Evolutionary conservation across 2,888 invertebrate species (phyloP).

Genomic region (Tetranychus piercei): DNA sequence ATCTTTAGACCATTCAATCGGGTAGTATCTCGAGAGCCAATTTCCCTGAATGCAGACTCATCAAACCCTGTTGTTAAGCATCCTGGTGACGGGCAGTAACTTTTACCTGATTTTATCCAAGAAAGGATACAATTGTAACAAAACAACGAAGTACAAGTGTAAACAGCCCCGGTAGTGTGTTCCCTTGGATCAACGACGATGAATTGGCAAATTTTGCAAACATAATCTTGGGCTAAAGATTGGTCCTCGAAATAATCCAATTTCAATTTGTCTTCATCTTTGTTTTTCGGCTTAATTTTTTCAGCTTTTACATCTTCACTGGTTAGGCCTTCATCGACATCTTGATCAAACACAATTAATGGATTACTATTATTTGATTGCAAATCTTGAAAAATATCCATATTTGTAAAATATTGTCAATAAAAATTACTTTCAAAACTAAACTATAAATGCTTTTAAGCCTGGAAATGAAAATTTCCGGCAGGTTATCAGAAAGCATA

Average conservation of each 20-base stretch:
- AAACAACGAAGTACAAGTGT: background rate
- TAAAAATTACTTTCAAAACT: background rate
- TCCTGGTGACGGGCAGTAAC: background rate
- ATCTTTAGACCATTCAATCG: background rate
- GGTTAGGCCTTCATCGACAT: background rate
- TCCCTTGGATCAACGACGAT: background rate
- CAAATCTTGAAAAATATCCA: background rate
- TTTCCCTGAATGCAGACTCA: background rate
- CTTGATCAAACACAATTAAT: background rate
- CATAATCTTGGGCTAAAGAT: background rate
- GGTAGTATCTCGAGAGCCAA: background rate
- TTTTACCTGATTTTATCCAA: background rate
- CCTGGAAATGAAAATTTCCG: too few species aligned
- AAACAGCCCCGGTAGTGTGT: background rate
- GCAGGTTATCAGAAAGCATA: too few species aligned
- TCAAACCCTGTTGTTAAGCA: background rate
- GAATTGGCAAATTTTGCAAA: background rate
- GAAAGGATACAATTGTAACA: background rate
- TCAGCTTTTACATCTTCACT: background rate
- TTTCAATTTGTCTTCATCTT: background rate
- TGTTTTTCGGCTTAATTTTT: background rate
- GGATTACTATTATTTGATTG: background rate
- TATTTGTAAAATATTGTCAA: background rate
- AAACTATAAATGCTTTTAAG: background rate
- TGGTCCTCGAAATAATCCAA: background rate